These are phyloP conservation scores for Pelobates fuscus DNA, from an alignment of 2,113 vertebrate genomes.

Conservation along the genomic window DNA sequence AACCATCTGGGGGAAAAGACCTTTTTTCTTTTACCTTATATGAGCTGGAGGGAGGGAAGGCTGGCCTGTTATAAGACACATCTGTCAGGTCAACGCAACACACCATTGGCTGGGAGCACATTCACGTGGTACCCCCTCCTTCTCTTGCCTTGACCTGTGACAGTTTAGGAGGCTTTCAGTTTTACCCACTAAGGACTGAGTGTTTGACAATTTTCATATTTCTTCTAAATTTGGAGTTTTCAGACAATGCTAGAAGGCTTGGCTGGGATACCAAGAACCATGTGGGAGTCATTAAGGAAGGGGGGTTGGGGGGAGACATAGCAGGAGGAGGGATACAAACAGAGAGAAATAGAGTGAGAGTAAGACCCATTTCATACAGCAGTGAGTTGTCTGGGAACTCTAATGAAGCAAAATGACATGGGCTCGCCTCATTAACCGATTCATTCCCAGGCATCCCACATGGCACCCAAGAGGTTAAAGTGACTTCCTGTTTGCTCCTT, in stretches of 20 bases:
- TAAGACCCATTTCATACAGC: constrained; percentile 55
- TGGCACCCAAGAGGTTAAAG: constrained; percentile 6
- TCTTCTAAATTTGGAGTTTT: constrained; percentile 99
- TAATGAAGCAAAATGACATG: constrained; percentile 60
- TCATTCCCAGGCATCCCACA: constrained; percentile 57
- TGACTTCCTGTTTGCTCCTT: constrained; percentile 34
- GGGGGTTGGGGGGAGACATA: constrained; percentile 59
- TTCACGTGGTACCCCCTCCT: constrained; percentile 65
- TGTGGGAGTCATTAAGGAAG: constrained; percentile 86
- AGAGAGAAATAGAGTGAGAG: constrained; percentile 52
- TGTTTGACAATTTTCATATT: constrained; percentile 93
- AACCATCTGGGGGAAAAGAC: constrained; percentile 46
- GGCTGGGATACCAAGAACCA: constrained; percentile 76
- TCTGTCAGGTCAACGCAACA: constrained; percentile 66
- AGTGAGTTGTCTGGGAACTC: constrained; percentile 74
- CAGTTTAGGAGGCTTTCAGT: constrained; percentile 67
- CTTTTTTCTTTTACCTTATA: constrained; percentile 89
- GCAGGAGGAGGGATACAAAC: constrained; percentile 54
- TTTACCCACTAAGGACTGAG: constrained; percentile 85
- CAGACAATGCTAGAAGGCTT: constrained; percentile 82
- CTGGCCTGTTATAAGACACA: constrained; percentile 64
- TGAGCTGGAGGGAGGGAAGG: constrained; percentile 77
- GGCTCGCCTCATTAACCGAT: constrained; percentile 70
- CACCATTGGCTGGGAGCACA: constrained; percentile 73
- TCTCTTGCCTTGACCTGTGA: constrained; percentile 72